Percentiles rank a stretch among this genome's conserved stretches.
Conservation (phyloP, 2,888 invertebrate species). For the Caenorhabditis afra region DNA sequence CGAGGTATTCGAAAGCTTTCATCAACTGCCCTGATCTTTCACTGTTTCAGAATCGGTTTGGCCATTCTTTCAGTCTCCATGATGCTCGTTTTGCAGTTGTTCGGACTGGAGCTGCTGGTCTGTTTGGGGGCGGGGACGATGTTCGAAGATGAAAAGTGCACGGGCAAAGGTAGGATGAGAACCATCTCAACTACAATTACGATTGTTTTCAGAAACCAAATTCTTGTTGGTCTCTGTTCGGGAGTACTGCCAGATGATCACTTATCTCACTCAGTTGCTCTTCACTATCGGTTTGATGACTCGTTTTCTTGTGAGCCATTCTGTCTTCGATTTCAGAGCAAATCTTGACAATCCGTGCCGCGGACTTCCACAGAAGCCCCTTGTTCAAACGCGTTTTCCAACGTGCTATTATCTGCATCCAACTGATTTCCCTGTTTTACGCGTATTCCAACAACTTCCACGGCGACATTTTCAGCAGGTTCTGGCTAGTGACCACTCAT, state of each 20-base stretch:
- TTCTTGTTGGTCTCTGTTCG: constrained; percentile 1
- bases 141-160: constrained; percentile 17
- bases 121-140: constrained; percentile 12
- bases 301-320: no score
- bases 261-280: constrained; percentile 10
- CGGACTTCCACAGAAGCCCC: constrained; percentile 1
- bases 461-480: neutral
- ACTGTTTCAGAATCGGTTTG: constrained; percentile 5
- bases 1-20: neutral
- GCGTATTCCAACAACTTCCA: constrained; percentile 7
- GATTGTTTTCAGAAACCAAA: constrained; percentile 4
- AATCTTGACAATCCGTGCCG: constrained; percentile 14
- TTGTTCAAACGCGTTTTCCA: constrained; percentile 3
- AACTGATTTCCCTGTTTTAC: constrained; percentile 9
- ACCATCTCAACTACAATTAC: no score
- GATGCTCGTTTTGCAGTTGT: constrained; percentile 8
- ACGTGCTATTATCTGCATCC: neutral
- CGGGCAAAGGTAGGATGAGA: neutral
- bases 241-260: constrained; percentile 17
- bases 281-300: constrained; percentile 5
- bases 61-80: constrained; percentile 9
- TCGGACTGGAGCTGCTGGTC: constrained; percentile 1
- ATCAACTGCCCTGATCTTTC: neutral
- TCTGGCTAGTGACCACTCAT: constrained; percentile 8
- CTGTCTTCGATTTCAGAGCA: constrained; percentile 9